phyloP scores from a whole-genome alignment of 2,888 invertebrate species.

The Dryococelus australis region DNA sequence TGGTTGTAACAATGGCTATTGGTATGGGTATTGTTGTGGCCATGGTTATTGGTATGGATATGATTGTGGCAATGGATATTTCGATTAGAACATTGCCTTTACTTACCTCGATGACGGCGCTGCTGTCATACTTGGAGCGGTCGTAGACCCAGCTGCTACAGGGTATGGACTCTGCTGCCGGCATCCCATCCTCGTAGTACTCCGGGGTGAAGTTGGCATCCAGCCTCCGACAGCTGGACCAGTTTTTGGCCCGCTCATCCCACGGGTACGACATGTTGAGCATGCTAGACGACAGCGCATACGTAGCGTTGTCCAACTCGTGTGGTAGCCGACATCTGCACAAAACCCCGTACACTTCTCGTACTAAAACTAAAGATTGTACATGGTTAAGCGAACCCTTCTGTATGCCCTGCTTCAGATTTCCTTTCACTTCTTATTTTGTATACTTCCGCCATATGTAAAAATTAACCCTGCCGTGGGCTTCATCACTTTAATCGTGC shows the following conservation, averaged over 20 bases:
- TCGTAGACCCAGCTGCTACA: slow-evolving; percentile 71
- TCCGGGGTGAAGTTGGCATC: slow-evolving; percentile 58
- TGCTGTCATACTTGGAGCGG: slow-evolving; percentile 65
- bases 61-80: too few relatives aligned
- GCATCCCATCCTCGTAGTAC: slow-evolving; percentile 53
- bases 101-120: slow-evolving; percentile 70
- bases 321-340: slow-evolving; percentile 67
- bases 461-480: too few relatives aligned
- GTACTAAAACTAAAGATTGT: too few relatives aligned
- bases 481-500: too few relatives aligned
- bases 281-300: slow-evolving; percentile 58
- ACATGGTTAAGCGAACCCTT: too few relatives aligned
- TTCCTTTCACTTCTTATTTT: too few relatives aligned
- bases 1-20: too few relatives aligned
- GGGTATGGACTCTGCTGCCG: slow-evolving; percentile 52
- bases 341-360: neutral
- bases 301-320: slow-evolving; percentile 64
- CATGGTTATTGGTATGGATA: too few relatives aligned
- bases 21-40: too few relatives aligned
- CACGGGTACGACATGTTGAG: slow-evolving; percentile 64
- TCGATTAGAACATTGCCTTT: too few relatives aligned
- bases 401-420: too few relatives aligned
- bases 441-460: too few relatives aligned
- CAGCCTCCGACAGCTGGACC: slow-evolving; percentile 64
- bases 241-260: slow-evolving; percentile 59